Percentiles rank a stretch among this genome's conserved stretches.
phyloP scores from a whole-genome alignment of 2,888 invertebrate species.

The Drosophila nigricruria region DNA sequence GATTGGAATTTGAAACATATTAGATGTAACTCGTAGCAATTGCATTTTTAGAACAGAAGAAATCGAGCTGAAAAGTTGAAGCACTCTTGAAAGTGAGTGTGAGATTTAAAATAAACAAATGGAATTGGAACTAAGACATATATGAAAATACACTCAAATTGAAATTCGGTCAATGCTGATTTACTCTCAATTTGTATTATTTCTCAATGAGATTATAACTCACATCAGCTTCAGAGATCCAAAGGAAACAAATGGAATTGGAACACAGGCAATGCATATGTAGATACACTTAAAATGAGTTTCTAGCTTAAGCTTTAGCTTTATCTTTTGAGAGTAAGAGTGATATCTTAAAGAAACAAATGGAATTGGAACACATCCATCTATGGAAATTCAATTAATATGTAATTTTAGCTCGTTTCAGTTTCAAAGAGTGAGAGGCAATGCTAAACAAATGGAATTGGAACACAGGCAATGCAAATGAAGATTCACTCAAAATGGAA shows the following conservation, averaged over 20 bases:
- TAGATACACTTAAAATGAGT: neutral
- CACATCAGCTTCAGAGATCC: too few relatives aligned
- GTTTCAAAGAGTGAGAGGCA: too few relatives aligned
- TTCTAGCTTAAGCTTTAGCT: too few relatives aligned
- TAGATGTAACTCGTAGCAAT: neutral
- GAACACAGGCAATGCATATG: neutral
- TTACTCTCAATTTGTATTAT: too few relatives aligned
- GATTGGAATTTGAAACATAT: neutral
- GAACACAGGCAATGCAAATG: neutral
- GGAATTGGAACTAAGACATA: neutral
- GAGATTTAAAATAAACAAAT: neutral
- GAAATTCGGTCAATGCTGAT: too few relatives aligned
- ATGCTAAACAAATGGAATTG: neutral
- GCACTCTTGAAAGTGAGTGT: too few relatives aligned
- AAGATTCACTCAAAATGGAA: constrained; percentile 1
- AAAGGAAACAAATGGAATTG: neutral
- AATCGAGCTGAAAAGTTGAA: too few relatives aligned
- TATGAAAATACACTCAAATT: too few relatives aligned
- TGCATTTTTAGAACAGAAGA: neutral
- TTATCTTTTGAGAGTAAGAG: too few relatives aligned
- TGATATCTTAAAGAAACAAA: too few relatives aligned
- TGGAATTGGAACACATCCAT: neutral
- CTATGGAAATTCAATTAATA: neutral
- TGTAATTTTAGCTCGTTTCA: too few relatives aligned
- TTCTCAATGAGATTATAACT: too few relatives aligned